Evolutionary conservation across 1,140 invertebrate species (phyloP).

Genomic region (Whitmania pigra): DNA sequence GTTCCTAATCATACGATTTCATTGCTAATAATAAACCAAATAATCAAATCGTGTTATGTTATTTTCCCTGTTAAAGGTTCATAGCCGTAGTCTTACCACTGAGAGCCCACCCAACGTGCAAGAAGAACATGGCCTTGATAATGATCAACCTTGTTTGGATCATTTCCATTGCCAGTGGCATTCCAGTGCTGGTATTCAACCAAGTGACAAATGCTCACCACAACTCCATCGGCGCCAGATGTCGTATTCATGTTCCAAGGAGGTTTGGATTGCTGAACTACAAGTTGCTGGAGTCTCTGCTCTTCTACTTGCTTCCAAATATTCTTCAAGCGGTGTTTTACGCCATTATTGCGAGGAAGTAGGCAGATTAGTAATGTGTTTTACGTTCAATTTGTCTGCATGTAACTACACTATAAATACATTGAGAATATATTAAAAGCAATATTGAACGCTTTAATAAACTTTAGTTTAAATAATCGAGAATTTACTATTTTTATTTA

Average conservation of each 20-base stretch:
- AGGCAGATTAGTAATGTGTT: background rate
- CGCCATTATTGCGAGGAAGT: background rate
- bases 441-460: no score
- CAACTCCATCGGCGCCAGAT: constrained; percentile 26
- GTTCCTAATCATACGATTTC: no score
- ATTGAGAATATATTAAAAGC: no score
- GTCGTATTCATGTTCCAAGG: background rate
- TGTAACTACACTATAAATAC: no score
- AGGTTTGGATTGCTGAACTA: background rate
- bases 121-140: constrained; percentile 25
- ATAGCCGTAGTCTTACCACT: constrained; percentile 34
- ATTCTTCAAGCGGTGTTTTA: background rate
- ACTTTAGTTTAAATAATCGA: no score
- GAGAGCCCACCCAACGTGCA: constrained; percentile 31
- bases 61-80: constrained; percentile 27
- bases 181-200: constrained; percentile 30
- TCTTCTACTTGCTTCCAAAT: background rate
- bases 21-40: no score
- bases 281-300: background rate
- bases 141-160: constrained; percentile 32
- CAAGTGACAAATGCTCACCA: constrained; percentile 18
- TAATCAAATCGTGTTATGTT: no score
- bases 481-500: no score
- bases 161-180: constrained; percentile 26
- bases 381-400: background rate